Evolutionary conservation across 1,140 invertebrate genomes (phyloP), one percentile per base, ranked within the genome.

Genomic region (Temnothorax curvispinosus): DNA sequence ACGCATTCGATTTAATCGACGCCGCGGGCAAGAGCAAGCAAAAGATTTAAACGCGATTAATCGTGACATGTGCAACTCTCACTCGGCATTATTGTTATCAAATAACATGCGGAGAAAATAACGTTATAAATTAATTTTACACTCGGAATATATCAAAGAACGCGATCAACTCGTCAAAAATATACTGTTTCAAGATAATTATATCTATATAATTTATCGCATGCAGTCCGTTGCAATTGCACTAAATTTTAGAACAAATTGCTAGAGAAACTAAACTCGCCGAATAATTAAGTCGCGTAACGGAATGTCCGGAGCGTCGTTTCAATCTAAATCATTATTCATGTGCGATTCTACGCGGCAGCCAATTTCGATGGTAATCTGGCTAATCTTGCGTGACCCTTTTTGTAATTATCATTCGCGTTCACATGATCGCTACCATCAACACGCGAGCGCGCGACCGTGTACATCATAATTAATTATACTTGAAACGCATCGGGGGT

Each of bases 41-140:
- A 62, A 9, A 44, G 41, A 54, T 76, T 67, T 88, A 86, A 27
- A 38, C 15, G 52, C 58, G 54, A 88, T 89, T 86, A 88, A 67
- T 76, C 54, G 47, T 47, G 35, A 3, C 41, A 60, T n/a, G 41
- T 21, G 41, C 11, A 87, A 89, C 85, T 80, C 60, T 18, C 72
- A 1, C 7, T 15, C 56, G 38, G 32, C 15, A 18, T 52, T 21
- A 64, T 41, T 41, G 50, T 86, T 89, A 80, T 50, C 56, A 86
- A 27, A 65, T 76, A 76, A 71, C 85, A 72, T 77, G 81, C 82
- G 38, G 60, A 87, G 69, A 21, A 21, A 71, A 69, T 80, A 60
- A 27, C 85, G 60, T 21, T 21, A 21, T 21, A 21, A 21, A 21
- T 90, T 90, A 90, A 90, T 90, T 90, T 64, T 38, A 38, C 41